A percentile compares a stretch with the other conserved stretches of the same genome.
Conservation (phyloP, 2,113 vertebrate genomes). For the Scophthalmus maximus region DNA sequence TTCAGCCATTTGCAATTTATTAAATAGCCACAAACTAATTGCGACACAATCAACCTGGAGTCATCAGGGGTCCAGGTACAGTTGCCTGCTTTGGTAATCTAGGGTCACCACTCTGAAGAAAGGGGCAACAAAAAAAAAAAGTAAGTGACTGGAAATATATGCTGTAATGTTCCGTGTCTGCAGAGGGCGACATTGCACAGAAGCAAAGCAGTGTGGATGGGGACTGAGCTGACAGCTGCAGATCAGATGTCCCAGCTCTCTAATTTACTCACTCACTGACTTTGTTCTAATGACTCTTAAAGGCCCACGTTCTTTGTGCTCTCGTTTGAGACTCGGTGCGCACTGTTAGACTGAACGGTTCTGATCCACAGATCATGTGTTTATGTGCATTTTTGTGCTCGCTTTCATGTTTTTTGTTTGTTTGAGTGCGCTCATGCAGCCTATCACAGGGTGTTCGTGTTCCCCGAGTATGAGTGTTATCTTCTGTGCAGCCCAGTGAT, state of each 20-base stretch:
- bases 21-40: too few relatives aligned
- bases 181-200: conserved; percentile 69
- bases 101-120: too few relatives aligned
- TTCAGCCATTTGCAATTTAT: too few relatives aligned
- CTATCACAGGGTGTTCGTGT: conserved; percentile 17
- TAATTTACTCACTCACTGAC: conserved; percentile 44
- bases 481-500: conserved; percentile 36
- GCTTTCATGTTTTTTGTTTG: conserved; percentile 24
- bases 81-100: too few relatives aligned
- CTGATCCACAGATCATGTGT: conserved; percentile 35
- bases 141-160: too few relatives aligned
- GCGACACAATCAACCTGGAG: too few relatives aligned
- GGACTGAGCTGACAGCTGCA: conserved; percentile 53
- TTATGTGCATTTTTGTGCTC: conserved; percentile 2
- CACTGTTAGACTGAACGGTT: conserved; percentile 8
- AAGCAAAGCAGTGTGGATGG: conserved; percentile 10
- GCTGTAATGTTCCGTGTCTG: conserved; percentile 22
- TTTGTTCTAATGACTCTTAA: conserved; percentile 64
- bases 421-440: neutral
- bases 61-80: too few relatives aligned
- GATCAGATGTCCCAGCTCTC: conserved; percentile 67
- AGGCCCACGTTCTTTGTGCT: conserved; percentile 38
- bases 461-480: conserved; percentile 42
- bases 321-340: conserved; percentile 40
- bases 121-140: too few relatives aligned